Evolutionary conservation across 1,140 invertebrate genomes (phyloP).

Genomic region (Gryllus bimaculatus): DNA sequence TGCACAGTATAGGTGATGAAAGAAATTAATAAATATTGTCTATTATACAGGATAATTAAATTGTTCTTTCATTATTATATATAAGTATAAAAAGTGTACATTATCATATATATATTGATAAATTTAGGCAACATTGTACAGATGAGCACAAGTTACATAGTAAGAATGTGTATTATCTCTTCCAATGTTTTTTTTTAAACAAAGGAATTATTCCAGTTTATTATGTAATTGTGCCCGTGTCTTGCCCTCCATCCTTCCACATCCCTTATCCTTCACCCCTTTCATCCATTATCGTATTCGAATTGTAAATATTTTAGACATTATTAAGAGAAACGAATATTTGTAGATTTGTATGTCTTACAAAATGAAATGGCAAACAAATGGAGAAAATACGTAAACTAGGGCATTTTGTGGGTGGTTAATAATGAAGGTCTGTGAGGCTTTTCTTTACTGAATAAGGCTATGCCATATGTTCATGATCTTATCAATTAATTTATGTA

Average conservation of each 20-base stretch:
- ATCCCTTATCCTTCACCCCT: not conserved
- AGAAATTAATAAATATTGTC: not conserved
- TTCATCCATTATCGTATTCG: not conserved
- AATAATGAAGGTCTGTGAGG: not conserved
- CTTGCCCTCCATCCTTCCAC: not conserved
- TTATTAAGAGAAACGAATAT: not conserved
- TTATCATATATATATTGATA: constrained; percentile 9
- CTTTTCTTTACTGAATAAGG: not conserved
- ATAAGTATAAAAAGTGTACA: constrained; percentile 16
- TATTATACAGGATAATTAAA: constrained; percentile 12
- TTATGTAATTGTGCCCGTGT: constrained; percentile 13
- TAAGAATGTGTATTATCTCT: constrained; percentile 11
- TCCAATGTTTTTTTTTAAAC: constrained; percentile 10
- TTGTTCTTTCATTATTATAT: constrained; percentile 15
- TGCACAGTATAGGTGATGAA: constrained; percentile 12
- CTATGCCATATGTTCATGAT: not conserved
- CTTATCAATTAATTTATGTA: not conserved
- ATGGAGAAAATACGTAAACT: constrained; percentile 1
- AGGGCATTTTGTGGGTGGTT: not conserved
- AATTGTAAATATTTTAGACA: constrained; percentile 2
- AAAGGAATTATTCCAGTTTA: not conserved
- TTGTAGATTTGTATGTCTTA: constrained; percentile 5
- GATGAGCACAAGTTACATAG: constrained; percentile 8
- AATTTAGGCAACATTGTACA: constrained; percentile 10
- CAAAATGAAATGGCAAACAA: constrained; percentile 1